These are phyloP conservation scores for Habrosyne pyritoides DNA, from an alignment of 2,888 invertebrate genomes.

Conservation along the genomic window DNA sequence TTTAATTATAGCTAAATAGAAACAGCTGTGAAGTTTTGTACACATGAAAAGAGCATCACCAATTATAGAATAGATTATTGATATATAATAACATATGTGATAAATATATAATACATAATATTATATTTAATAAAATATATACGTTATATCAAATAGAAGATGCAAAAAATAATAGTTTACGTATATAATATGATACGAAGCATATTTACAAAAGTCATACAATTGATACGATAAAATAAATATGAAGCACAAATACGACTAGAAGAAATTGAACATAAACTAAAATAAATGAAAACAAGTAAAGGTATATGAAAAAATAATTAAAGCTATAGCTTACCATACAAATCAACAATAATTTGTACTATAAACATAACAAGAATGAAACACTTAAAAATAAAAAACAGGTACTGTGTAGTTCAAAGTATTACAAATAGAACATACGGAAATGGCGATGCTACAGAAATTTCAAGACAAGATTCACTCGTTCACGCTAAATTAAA, in stretches of 20 bases:
- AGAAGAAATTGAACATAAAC: conserved; percentile 56
- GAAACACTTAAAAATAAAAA: conserved; percentile 45
- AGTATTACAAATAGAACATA: conserved; percentile 23
- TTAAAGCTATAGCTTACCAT: conserved; percentile 64
- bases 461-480: conserved; percentile 65
- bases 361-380: conserved; percentile 52
- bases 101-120: conserved; percentile 29
- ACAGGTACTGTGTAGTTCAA: conserved; percentile 63
- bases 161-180: conserved; percentile 73
- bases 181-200: conserved; percentile 68
- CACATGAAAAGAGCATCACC: conserved; percentile 48
- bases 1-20: conserved; percentile 44
- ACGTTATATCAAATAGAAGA: conserved; percentile 52
- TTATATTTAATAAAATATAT: conserved; percentile 26
- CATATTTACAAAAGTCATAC: conserved; percentile 75
- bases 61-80: conserved; percentile 19
- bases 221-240: conserved; percentile 28
- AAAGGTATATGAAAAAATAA: conserved; percentile 34
- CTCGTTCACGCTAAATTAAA: conserved; percentile 61
- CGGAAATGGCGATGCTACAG: conserved; percentile 46
- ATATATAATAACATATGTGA: conserved; percentile 26
- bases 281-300: conserved; percentile 37
- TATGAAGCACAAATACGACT: conserved; percentile 42
- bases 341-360: conserved; percentile 52
- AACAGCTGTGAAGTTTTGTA: conserved; percentile 41